Evolutionary conservation across 2,797 vertebrate genomes (phyloP).

Genomic region (Syngnathus rostellatus): DNA sequence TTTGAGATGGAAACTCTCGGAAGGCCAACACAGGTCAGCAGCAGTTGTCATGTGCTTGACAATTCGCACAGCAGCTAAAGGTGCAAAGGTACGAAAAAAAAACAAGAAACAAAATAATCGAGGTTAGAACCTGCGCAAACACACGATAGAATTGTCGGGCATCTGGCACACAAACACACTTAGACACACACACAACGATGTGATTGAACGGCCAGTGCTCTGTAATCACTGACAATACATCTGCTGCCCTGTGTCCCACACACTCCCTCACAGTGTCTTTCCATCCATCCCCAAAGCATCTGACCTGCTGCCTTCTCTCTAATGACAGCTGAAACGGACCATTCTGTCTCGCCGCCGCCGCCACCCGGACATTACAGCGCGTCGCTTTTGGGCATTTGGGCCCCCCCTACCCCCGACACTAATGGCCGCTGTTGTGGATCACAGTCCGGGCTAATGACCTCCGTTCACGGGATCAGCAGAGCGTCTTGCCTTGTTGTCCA

Average conservation of each 20-base stretch:
- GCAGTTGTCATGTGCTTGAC: no score
- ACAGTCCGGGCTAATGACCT: constrained; percentile 54
- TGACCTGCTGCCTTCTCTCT: constrained; percentile 46
- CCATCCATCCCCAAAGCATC: constrained; percentile 11
- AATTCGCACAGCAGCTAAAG: no score
- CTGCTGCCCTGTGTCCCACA: neutral
- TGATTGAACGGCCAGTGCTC: neutral
- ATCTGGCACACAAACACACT: no score
- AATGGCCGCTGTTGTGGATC: constrained; percentile 57
- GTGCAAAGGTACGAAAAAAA: no score
- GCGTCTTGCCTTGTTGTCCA: constrained; percentile 29
- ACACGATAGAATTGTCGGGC: no score
- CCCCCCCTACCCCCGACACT: constrained; percentile 4
- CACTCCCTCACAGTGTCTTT: neutral
- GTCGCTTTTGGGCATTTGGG: no score
- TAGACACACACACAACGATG: no score
- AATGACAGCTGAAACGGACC: constrained; percentile 54
- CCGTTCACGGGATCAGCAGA: constrained; percentile 20
- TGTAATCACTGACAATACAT: neutral
- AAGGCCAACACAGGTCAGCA: no score
- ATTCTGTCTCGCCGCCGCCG: constrained; percentile 41
- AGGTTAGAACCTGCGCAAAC: no score
- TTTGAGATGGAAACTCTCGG: no score
- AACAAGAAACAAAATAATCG: no score
- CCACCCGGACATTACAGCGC: constrained; percentile 30